A percentile compares a stretch with the other conserved stretches of the same genome.
Evolutionary conservation across 2,797 vertebrate species (phyloP).

Genomic region (Clarias platycephalus): DNA sequence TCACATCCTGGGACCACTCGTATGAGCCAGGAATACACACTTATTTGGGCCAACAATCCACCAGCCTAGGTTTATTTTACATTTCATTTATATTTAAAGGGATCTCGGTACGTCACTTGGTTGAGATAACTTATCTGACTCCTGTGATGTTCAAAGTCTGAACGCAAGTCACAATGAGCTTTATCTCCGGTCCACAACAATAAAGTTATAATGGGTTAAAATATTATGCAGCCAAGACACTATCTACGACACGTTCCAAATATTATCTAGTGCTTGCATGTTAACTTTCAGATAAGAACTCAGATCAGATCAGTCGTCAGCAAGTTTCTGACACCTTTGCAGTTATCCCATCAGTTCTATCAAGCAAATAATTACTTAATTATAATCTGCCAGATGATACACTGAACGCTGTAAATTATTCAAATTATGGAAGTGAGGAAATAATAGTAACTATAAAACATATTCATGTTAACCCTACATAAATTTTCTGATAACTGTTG

Average conservation of each 20-base stretch:
- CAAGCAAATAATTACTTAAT: not conserved
- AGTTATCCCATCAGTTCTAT: no score
- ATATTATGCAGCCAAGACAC: slow-evolving; percentile 57
- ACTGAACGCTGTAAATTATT: not conserved
- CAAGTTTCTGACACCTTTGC: not conserved
- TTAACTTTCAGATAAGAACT: not conserved
- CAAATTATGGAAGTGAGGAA: not conserved
- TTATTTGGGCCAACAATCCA: not conserved
- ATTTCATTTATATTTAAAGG: slow-evolving; percentile 6
- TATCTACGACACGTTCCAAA: slow-evolving; percentile 62
- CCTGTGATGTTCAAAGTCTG: slow-evolving; percentile 43
- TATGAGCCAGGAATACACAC: not conserved
- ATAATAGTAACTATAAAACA: no score
- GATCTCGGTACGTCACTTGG: not conserved
- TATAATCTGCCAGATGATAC: not conserved
- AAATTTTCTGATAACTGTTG: not conserved
- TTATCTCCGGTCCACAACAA: slow-evolving; percentile 10
- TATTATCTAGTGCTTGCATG: not conserved
- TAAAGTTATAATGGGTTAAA: slow-evolving; percentile 23
- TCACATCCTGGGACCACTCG: not conserved
- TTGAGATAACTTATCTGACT: slow-evolving; percentile 41
- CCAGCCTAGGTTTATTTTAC: not conserved
- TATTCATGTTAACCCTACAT: not conserved
- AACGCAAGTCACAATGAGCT: not conserved
- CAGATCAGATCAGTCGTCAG: not conserved